phyloP scores from a whole-genome alignment of 2,888 invertebrate species.

The Calameuta idolon region DNA sequence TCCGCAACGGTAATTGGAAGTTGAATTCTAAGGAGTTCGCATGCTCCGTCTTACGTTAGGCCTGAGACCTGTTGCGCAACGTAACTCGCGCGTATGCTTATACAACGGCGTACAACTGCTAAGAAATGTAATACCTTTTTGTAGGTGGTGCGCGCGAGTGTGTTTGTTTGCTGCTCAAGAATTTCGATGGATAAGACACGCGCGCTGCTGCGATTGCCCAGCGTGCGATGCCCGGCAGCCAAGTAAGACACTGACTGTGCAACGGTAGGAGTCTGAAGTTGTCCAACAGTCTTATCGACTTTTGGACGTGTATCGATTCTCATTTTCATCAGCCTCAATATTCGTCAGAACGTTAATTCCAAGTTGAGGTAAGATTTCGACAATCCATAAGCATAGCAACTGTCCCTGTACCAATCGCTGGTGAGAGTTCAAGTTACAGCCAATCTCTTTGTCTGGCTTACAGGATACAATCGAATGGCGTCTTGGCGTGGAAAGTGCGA shows the following conservation, averaged over 20 bases:
- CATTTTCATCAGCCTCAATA: background rate
- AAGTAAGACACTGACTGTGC: background rate
- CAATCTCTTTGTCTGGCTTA: background rate
- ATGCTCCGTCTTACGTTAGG: background rate
- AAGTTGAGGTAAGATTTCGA: background rate
- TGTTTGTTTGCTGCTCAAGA: background rate
- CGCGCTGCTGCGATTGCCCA: background rate
- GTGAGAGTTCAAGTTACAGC: background rate
- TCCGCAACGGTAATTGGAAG: background rate
- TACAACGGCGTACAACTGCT: background rate
- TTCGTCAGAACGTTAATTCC: background rate
- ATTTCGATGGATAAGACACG: background rate
- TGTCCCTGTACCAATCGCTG: background rate
- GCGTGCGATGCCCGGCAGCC: background rate
- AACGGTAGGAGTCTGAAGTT: too few relatives aligned
- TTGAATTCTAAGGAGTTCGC: background rate
- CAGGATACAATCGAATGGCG: background rate
- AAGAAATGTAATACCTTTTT: background rate
- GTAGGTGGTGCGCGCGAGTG: background rate
- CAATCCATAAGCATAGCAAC: background rate
- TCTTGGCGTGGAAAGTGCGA: background rate
- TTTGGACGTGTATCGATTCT: background rate
- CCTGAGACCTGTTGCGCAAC: slow-evolving; percentile 14
- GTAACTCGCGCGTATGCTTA: slow-evolving; percentile 8
- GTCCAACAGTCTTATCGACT: too few relatives aligned